Conservation (phyloP, 2,797 vertebrate species). For the Meriones psammophilus region DNA sequence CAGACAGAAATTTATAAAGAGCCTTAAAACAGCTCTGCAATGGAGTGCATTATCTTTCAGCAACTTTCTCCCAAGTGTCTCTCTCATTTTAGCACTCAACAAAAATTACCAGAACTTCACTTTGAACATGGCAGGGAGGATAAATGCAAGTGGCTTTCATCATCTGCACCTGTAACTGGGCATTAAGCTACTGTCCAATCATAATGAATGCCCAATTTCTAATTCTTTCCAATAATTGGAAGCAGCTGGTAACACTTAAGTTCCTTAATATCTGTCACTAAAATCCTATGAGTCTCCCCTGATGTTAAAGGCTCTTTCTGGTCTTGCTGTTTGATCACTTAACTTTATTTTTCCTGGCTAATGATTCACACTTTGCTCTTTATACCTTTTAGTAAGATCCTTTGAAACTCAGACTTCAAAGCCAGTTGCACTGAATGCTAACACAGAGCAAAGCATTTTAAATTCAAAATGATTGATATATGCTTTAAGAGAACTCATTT, state of each 20-base stretch:
- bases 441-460: slow-evolving; percentile 60
- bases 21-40: background rate
- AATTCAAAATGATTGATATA: slow-evolving; percentile 67
- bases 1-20: slow-evolving; percentile 51
- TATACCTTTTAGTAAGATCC: slow-evolving; percentile 69
- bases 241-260: slow-evolving; percentile 81
- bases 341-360: slow-evolving; percentile 83
- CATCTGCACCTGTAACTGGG: slow-evolving; percentile 74
- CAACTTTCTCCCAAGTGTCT: background rate
- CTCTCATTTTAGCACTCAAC: slow-evolving; percentile 37
- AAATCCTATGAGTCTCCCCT: slow-evolving; percentile 65
- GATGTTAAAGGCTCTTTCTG: slow-evolving; percentile 81
- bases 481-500: slow-evolving; percentile 59
- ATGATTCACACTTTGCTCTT: slow-evolving; percentile 78
- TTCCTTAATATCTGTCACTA: slow-evolving; percentile 79
- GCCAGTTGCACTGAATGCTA: slow-evolving; percentile 66
- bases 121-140: background rate
- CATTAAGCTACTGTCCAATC: slow-evolving; percentile 75
- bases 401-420: slow-evolving; percentile 76
- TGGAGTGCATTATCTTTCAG: slow-evolving; percentile 39
- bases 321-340: slow-evolving; percentile 80
- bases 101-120: slow-evolving; percentile 37
- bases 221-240: slow-evolving; percentile 71
- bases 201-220: slow-evolving; percentile 67
- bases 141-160: slow-evolving; percentile 66